These are phyloP conservation scores for Poliocrania exsul DNA, from an alignment of 2,797 vertebrate genomes.

Conservation along the genomic window DNA sequence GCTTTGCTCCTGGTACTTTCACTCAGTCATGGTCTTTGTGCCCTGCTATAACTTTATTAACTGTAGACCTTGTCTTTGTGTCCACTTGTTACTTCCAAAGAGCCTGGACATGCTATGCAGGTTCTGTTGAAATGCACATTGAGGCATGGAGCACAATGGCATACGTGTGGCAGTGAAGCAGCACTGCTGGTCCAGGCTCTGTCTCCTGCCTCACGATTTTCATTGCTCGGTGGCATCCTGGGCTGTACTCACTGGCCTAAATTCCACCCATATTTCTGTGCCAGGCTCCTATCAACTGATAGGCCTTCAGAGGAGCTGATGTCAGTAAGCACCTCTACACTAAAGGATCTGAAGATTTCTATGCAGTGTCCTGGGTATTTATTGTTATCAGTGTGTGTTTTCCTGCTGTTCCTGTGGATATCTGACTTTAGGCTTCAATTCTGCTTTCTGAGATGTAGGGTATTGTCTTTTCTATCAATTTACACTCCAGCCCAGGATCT, in stretches of 20 bases:
- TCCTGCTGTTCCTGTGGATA: neutral
- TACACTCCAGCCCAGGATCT: neutral
- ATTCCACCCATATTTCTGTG: neutral
- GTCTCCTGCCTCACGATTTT: neutral
- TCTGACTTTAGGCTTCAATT: neutral
- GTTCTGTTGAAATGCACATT: neutral
- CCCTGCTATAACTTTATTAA: neutral
- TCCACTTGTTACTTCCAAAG: neutral
- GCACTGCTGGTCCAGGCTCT: neutral
- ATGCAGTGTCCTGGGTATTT: neutral
- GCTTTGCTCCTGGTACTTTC: neutral
- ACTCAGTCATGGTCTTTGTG: neutral
- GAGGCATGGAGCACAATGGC: neutral
- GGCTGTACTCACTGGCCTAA: neutral
- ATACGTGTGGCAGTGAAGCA: neutral
- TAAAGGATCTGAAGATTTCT: neutral
- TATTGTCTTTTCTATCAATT: neutral
- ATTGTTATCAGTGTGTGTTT: neutral
- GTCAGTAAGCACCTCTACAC: neutral
- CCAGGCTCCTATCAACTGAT: neutral
- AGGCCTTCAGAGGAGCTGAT: neutral
- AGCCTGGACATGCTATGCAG: neutral
- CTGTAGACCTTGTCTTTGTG: neutral
- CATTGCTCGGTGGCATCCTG: neutral
- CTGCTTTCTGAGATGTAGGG: neutral